Evolutionary conservation across 2,113 vertebrate genomes (phyloP).

Genomic region (Neopipo cinnamomea): DNA sequence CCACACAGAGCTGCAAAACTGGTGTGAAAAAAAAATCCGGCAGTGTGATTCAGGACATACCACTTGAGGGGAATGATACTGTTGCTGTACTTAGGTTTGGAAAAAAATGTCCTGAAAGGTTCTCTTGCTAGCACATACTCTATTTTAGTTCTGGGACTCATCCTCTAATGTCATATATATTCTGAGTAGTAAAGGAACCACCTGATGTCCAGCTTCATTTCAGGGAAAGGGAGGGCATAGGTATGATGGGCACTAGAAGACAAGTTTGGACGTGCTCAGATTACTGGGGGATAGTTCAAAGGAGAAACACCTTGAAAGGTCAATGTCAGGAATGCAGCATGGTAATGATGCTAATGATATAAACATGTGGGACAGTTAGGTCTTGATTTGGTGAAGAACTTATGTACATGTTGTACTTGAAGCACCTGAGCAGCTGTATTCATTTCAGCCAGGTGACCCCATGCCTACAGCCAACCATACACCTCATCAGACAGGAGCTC

Average conservation of each 20-base stretch:
- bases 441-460: conserved; percentile 17
- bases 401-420: not conserved
- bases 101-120: conserved; percentile 47
- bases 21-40: not conserved
- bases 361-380: not conserved
- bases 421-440: conserved; percentile 31
- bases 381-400: not conserved
- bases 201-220: conserved; percentile 65
- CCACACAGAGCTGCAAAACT: not conserved
- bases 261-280: conserved; percentile 33
- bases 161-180: conserved; percentile 45
- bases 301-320: conserved; percentile 61
- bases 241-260: conserved; percentile 31
- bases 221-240: conserved; percentile 57
- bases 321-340: conserved; percentile 1
- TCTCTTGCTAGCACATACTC: conserved; percentile 45
- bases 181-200: conserved; percentile 37
- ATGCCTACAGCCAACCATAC: not conserved
- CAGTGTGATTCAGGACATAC: not conserved
- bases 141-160: conserved; percentile 56
- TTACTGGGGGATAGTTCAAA: conserved; percentile 44
- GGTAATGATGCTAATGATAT: conserved; percentile 35
- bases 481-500: not conserved
- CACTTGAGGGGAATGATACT: not conserved
- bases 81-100: not conserved